These are phyloP conservation scores for Cremastinae sp. DNA, from an alignment of 2,888 invertebrate species.

Conservation along the genomic window DNA sequence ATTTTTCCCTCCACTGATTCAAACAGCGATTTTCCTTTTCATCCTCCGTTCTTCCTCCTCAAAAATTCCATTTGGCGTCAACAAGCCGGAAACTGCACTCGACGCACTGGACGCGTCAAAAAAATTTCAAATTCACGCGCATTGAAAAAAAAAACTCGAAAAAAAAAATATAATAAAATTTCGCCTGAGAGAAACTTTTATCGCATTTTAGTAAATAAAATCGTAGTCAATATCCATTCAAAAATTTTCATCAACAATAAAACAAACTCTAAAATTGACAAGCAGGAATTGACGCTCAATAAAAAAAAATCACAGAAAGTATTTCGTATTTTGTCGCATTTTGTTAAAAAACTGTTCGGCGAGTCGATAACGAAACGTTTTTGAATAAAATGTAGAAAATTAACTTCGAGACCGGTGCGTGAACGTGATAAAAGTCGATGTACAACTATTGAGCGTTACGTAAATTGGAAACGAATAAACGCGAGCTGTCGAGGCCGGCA, in stretches of 20 bases:
- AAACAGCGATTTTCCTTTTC: constrained; percentile 12
- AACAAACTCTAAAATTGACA: too few species aligned
- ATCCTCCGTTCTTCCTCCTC: constrained; percentile 7
- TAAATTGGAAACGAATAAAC: constrained; percentile 31
- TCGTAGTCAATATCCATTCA: too few species aligned
- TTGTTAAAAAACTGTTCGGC: too few species aligned
- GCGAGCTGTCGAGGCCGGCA: too few species aligned
- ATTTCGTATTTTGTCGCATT: too few species aligned
- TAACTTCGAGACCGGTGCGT: background rate
- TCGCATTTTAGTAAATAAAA: too few species aligned
- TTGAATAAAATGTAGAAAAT: background rate
- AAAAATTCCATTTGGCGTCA: background rate
- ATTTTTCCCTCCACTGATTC: constrained; percentile 15
- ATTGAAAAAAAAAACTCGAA: too few species aligned
- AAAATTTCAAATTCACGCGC: background rate
- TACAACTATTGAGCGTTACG: constrained; percentile 41
- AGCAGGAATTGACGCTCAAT: too few species aligned
- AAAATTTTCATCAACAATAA: too few species aligned
- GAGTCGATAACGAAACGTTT: background rate
- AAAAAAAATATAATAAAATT: too few species aligned
- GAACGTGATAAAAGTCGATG: constrained; percentile 19
- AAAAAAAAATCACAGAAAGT: too few species aligned
- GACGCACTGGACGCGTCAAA: background rate
- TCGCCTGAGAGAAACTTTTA: too few species aligned
- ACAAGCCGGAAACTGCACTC: constrained; percentile 12